Base-by-base conservation (phyloP, 1,140 invertebrate genomes). In the Steinernema feltiae region DNA sequence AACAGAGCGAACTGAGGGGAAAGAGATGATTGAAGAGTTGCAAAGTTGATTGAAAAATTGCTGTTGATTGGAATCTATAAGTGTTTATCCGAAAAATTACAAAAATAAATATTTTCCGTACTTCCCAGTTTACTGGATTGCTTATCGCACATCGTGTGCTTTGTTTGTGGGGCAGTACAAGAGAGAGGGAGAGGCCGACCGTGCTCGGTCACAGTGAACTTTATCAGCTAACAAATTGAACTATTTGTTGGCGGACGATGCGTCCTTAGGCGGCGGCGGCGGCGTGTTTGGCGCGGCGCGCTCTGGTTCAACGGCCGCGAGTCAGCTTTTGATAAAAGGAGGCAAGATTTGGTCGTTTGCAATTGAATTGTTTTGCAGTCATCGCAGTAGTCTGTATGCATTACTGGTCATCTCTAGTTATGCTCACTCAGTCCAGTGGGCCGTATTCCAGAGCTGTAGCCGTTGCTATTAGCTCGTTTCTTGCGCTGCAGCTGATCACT, bases 181-280 rank as follows among this genome's bases (percentile, higher is more conserved):
- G 3, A 15, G 12, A 21, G 53, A 27, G 24, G 53, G 53, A 63
- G 53, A 63, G 53, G 3, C 53, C 24, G 53, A 63, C 7, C 53
- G n/a, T n/a, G n/a, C n/a, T n/a, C n/a, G 53, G 53, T 63, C 53
- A 63, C 53, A 27, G 15, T 27, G 53, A 63, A 63, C 53, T 63
- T 63, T 63, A 63, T 63, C 53, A 63, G 53, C 53, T 41, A 41
- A 18, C 35, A 41, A 63, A 27, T 63, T 63, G 53, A 63, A 63
- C 53, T 63, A 63, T 63, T 63, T 63, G 53, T 63, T 63, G 15
- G 24, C 53, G 53, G 53, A 3, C 53, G 53, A 27, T 21, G 53
- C 53, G 53, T 27, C 53, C 53, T 63, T 63, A 63, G 35, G 35
- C 7, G 7, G 35, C 35, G 35, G 7, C 18, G 35, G 18, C n/a